Base-by-base conservation (phyloP, 53 echinoderm and acorn worm genomes). In the Astropecten irregularis region DNA sequence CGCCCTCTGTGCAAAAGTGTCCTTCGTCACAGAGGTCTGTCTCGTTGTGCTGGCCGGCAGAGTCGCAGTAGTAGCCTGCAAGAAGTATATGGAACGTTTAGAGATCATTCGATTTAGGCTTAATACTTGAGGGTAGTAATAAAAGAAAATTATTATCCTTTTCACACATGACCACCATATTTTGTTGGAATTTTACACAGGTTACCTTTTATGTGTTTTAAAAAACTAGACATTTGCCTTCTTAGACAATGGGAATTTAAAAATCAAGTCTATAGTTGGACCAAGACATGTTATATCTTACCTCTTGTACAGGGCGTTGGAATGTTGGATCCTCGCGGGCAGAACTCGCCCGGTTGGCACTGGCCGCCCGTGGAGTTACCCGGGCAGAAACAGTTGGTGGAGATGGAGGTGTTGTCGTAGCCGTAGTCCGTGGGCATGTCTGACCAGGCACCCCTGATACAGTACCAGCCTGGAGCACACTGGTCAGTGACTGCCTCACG, bases 401-500 rank as follows among this genome's bases (percentile, higher is more conserved):
- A 11, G n/a, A 5, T n/a, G 19, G 9, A 9, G 54, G 4, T 18
- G 16, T 54, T 11, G 54, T 54, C 54, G 79, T 84, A 89, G 60
- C 96, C 96, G 40, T 89, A 89, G 70, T 96, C 94, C 0, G 94
- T 96, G 0, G 96, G 96, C 82, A 26, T 89, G 82, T 71, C 77
- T 1, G 94, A 89, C 96, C 96, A 96, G 10, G 96, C 92, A 13
- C 94, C 94, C 20, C 97, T 68, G 71, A 96, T 90, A 36, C 97
- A 96, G 85, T 96, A 96, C 97, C 97, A 96, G 16, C 97, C 97
- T 0, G 91, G 85, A 7, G 89, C 90, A 46, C 97, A 96, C 40
- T 47, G 31, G 27, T 67, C 94, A 0, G 92, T 96, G 64, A 88
- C 87, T 52, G 84, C 64, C n/a, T 85, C 83, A 5, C 90, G 90